Percentiles rank a stretch among this genome's conserved stretches.
These are phyloP conservation scores for Grantiella picta DNA, from an alignment of 2,113 vertebrate species.

Conservation along the genomic window DNA sequence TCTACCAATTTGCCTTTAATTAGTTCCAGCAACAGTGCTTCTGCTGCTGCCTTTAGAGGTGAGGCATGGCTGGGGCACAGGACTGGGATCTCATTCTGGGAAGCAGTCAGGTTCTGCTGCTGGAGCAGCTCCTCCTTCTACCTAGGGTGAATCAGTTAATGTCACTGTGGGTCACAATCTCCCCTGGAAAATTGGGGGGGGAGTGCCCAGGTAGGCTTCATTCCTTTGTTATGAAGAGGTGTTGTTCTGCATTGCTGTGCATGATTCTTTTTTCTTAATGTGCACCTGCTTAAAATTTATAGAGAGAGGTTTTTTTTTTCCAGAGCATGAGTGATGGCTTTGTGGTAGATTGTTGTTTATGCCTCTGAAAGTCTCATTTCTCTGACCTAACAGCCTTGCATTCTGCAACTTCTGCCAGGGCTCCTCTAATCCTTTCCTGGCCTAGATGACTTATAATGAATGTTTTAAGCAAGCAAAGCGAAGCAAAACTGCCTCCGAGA, in stretches of 20 bases:
- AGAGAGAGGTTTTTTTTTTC: background rate
- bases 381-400: background rate
- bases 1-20: slow-evolving; percentile 6
- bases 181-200: background rate
- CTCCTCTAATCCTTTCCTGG: slow-evolving; percentile 51
- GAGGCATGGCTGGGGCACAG: background rate
- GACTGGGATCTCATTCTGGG: background rate
- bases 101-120: background rate
- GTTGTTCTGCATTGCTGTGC: background rate
- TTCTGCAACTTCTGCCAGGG: slow-evolving; percentile 27
- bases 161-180: background rate
- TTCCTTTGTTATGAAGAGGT: background rate
- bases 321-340: background rate
- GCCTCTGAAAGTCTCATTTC: slow-evolving; percentile 15
- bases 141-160: background rate
- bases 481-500: slow-evolving; percentile 13
- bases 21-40: slow-evolving; percentile 14
- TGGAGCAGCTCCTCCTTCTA: background rate
- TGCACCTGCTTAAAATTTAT: background rate
- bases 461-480: slow-evolving; percentile 37
- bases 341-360: background rate
- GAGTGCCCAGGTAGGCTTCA: background rate
- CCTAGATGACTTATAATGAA: slow-evolving; percentile 45
- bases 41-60: background rate
- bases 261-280: background rate